Evolutionary conservation across 2,888 invertebrate species (phyloP).

Genomic region (Lepas anatifera): DNA sequence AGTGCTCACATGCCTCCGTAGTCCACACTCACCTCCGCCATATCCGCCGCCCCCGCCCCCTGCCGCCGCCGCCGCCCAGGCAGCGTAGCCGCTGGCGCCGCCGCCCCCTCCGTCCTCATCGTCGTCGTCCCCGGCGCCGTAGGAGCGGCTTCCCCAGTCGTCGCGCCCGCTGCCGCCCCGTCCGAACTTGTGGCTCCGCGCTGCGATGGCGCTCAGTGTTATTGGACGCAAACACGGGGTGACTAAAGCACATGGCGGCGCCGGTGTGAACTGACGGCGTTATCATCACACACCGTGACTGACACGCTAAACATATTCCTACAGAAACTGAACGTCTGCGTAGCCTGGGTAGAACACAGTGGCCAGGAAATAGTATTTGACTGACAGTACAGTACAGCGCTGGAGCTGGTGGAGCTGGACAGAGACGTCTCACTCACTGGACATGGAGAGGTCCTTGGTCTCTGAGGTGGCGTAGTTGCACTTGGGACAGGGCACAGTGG

Average conservation of each 20-base stretch:
- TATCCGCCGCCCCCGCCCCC: constrained; percentile 30
- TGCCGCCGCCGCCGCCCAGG: neutral
- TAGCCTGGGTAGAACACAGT: too few species aligned
- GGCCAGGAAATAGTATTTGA: too few species aligned
- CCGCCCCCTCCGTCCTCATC: constrained; percentile 37
- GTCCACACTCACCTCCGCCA: constrained; percentile 19
- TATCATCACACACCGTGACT: too few species aligned
- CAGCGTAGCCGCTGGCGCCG: constrained; percentile 37
- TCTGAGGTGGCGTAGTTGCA: constrained; percentile 85
- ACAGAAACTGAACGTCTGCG: too few species aligned
- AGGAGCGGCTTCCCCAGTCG: constrained; percentile 30
- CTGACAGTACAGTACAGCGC: too few species aligned
- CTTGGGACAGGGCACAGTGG: constrained; percentile 81
- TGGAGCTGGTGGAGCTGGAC: too few species aligned
- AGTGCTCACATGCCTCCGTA: too few species aligned
- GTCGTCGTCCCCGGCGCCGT: constrained; percentile 46
- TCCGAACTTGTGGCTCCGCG: constrained; percentile 77
- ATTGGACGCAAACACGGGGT: too few species aligned
- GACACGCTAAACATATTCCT: too few species aligned
- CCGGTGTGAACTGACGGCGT: too few species aligned
- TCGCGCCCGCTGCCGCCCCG: constrained; percentile 55
- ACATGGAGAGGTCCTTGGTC: constrained; percentile 91
- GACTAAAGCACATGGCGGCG: too few species aligned
- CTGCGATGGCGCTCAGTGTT: too few species aligned
- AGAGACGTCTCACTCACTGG: constrained; percentile 66